A percentile compares a stretch with the other conserved stretches of the same genome.
These are phyloP conservation scores for Glyphotaelius pellucidus DNA, from an alignment of 2,888 invertebrate species.

Conservation along the genomic window DNA sequence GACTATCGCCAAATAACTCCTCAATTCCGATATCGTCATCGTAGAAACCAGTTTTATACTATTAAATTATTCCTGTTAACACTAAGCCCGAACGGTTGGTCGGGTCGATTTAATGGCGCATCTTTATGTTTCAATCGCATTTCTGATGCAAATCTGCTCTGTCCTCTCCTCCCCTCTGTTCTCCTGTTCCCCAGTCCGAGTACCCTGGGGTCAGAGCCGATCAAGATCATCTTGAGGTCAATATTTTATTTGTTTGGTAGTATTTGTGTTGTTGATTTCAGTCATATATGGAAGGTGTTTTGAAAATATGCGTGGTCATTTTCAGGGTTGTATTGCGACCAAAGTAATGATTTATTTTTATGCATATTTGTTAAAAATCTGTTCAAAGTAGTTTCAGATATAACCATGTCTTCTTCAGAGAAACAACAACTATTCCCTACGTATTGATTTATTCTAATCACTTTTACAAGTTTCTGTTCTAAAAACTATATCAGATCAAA, in stretches of 20 bases:
- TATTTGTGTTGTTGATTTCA: slow-evolving; percentile 39
- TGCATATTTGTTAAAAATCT: background rate
- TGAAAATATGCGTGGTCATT: slow-evolving; percentile 2
- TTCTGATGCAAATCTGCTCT: slow-evolving; percentile 35
- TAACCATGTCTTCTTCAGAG: background rate
- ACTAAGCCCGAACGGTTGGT: background rate
- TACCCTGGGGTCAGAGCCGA: slow-evolving; percentile 26
- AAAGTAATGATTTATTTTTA: background rate
- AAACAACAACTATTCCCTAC: too few species aligned
- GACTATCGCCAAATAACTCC: background rate
- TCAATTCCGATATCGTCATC: slow-evolving; percentile 13
- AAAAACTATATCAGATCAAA: too few species aligned
- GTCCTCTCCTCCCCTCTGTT: background rate
- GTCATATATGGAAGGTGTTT: slow-evolving; percentile 29
- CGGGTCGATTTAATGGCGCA: background rate
- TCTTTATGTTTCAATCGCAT: slow-evolving; percentile 35
- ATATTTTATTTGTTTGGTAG: slow-evolving; percentile 41
- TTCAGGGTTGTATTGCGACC: background rate
- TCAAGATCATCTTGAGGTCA: slow-evolving; percentile 54
- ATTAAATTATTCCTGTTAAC: slow-evolving; percentile 22
- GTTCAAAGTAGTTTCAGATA: background rate
- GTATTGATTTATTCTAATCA: too few species aligned
- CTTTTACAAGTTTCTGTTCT: too few species aligned
- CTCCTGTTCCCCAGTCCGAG: background rate
- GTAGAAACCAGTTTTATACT: slow-evolving; percentile 23